Base-by-base conservation (phyloP, 2,113 vertebrate species). In the Panthera tigris region DNA sequence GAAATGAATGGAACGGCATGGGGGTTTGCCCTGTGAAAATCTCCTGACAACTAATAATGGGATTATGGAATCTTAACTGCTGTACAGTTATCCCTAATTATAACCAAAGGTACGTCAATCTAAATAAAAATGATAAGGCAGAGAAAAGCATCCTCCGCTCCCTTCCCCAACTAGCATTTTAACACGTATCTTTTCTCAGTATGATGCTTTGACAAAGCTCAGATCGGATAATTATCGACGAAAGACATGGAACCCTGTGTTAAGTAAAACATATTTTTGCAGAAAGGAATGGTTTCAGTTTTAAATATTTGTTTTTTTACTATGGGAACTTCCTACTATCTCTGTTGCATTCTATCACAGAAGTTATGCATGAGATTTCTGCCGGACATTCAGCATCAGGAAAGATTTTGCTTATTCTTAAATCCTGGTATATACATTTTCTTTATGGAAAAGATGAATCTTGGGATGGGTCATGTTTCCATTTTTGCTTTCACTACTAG, bases 21-120 rank as follows among this genome's bases (percentile, higher is more conserved):
- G 39, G 96, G 73, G 94, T 97, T 97, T 97, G 91, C 97, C 98
- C 97, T 66, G 29, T 90, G 97, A 97, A 97, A 97, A 95, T 98
- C 92, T 96, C 98, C 94, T 98, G 97, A 95, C 97, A 94, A 97
- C 94, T 94, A 96, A 98, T 98, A 98, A 98, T 94, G 98, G 76
- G 97, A 97, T 98, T 97, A 95, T 66, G 97, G 97, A 89, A 93
- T 97, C 93, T 99, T 98, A 98, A 91, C 98, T 76, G 98, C 97
- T 76, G 89, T 98, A 97, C 98, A 85, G 96, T 98, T 98, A 98
- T 91, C 97, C 98, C 97, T 98, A 98, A 99, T 99, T 98, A 98
- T 98, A 96, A 98, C 98, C 98, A 98, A 98, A 98, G 98, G 95
- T 97, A 97, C 25, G 95, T 98, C 98, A 98, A 95, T 98, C 98